phyloP scores from a whole-genome alignment of 2,113 vertebrate genomes.

The Pteronura brasiliensis region DNA sequence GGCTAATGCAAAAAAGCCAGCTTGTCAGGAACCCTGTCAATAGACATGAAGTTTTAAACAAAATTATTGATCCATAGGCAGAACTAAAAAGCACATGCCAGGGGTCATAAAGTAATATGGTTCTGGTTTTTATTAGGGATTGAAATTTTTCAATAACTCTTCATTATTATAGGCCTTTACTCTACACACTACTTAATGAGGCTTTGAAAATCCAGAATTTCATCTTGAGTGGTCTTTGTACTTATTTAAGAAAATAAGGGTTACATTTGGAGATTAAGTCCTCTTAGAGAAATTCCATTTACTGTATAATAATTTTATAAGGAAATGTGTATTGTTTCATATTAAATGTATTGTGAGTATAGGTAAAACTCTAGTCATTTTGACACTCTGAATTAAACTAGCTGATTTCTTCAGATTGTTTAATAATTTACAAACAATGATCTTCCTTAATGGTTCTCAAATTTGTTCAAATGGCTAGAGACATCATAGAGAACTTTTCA shows the following conservation, averaged over 20 bases:
- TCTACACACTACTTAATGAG: neutral
- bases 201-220: constrained; percentile 24
- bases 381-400: neutral
- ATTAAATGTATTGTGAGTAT: neutral
- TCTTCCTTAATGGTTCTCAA: neutral
- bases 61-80: constrained; percentile 27
- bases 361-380: neutral
- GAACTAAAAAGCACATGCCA: neutral
- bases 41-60: constrained; percentile 39
- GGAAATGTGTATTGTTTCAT: neutral
- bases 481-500: neutral
- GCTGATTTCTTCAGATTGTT: neutral
- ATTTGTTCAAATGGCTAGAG: neutral
- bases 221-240: neutral
- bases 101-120: neutral
- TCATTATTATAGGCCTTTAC: neutral
- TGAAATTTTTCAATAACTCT: neutral
- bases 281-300: neutral
- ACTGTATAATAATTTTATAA: neutral
- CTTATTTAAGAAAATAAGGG: constrained; percentile 10
- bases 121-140: neutral
- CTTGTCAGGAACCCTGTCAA: constrained; percentile 26
- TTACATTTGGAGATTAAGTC: neutral
- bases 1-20: neutral
- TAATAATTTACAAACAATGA: neutral